phyloP scores from a whole-genome alignment of 1,140 invertebrate genomes.

The Bombus haemorrhoidalis region DNA sequence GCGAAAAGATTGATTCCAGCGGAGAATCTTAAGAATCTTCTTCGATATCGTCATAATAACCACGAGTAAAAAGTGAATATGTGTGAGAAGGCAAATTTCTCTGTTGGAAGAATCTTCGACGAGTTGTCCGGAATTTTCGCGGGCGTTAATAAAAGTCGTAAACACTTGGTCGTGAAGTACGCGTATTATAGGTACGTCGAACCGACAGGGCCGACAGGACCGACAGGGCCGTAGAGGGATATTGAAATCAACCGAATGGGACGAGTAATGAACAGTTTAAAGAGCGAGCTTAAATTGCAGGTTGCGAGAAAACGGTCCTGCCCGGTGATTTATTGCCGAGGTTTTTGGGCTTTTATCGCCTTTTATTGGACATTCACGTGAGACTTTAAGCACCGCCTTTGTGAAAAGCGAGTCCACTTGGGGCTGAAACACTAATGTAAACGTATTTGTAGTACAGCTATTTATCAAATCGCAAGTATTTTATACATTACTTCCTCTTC shows the following conservation, averaged over 20 bases:
- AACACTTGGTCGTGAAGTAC: constrained; percentile 32
- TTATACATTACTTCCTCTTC: neutral
- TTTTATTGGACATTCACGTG: neutral
- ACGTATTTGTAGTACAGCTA: neutral
- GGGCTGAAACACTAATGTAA: neutral
- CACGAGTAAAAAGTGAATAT: neutral
- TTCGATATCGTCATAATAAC: neutral
- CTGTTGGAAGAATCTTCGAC: neutral
- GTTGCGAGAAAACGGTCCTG: constrained; percentile 30
- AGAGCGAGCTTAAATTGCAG: constrained; percentile 35
- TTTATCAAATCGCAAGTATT: neutral
- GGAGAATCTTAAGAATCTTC: neutral
- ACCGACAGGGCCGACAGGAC: neutral
- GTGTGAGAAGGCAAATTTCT: neutral
- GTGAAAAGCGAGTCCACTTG: neutral
- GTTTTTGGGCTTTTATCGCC: constrained; percentile 33
- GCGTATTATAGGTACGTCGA: constrained; percentile 9
- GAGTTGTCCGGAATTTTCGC: neutral
- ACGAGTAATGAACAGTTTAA: constrained; percentile 37
- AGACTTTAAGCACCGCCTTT: neutral
- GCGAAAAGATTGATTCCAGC: neutral
- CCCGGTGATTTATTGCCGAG: constrained; percentile 18
- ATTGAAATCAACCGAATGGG: constrained; percentile 33
- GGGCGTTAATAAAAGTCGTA: constrained; percentile 32
- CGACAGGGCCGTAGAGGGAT: neutral